These are phyloP conservation scores for Halichondria panicea DNA, from an alignment of 37 sponge, comb jelly and placozoan species.

Conservation along the genomic window DNA sequence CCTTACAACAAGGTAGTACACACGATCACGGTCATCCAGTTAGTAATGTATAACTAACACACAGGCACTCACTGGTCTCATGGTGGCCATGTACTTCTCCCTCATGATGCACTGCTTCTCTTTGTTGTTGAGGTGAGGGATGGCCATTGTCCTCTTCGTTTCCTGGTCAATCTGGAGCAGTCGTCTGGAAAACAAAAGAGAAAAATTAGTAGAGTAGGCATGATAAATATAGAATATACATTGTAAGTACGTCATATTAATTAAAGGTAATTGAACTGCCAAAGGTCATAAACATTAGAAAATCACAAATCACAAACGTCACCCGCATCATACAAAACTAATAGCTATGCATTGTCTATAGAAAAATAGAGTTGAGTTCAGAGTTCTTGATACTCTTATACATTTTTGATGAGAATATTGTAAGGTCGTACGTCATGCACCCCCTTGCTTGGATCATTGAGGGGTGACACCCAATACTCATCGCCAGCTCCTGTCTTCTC, in stretches of 20 bases:
- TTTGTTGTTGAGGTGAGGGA: conserved; percentile 46
- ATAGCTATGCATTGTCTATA: too few relatives aligned
- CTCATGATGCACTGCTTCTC: conserved; percentile 80
- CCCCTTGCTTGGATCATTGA: background rate
- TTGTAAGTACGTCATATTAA: background rate
- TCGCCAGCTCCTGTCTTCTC: background rate
- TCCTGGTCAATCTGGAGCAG: conserved; percentile 87
- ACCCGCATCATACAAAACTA: too few relatives aligned
- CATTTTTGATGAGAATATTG: too few relatives aligned
- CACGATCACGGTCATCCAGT: too few relatives aligned
- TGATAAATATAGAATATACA: background rate
- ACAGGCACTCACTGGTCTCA: conserved; percentile 84
- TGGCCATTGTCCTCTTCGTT: conserved; percentile 54
- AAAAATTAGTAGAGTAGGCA: too few relatives aligned
- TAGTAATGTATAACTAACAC: too few relatives aligned
- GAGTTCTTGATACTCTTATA: too few relatives aligned
- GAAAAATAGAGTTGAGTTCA: too few relatives aligned
- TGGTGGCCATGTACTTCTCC: conserved; percentile 83
- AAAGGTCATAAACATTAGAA: too few relatives aligned
- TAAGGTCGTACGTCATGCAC: conserved; percentile 2
- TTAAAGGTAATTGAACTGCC: background rate
- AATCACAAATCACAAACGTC: too few relatives aligned
- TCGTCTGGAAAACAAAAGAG: conserved; percentile 33
- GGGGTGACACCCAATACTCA: conserved; percentile 12
- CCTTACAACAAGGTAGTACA: too few relatives aligned